A percentile compares a stretch with the other conserved stretches of the same genome.
phyloP scores from a whole-genome alignment of 1,140 invertebrate species.

The Aphis craccivora region DNA sequence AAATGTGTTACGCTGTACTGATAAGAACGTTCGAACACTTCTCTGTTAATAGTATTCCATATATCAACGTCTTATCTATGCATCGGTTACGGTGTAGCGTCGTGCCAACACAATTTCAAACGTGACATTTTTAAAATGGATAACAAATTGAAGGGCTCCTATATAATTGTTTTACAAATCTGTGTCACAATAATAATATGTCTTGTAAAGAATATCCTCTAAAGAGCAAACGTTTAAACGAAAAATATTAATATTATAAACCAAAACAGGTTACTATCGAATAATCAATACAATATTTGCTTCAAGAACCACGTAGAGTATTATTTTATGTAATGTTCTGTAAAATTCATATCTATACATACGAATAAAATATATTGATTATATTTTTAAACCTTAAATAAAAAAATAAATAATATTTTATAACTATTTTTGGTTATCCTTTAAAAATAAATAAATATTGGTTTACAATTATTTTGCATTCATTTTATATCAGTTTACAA shows the following conservation, averaged over 20 bases:
- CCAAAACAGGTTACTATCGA: neutral
- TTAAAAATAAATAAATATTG: neutral
- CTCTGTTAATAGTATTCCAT: neutral
- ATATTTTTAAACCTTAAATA: no score
- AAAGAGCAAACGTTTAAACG: neutral
- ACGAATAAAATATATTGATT: no score
- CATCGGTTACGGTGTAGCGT: neutral
- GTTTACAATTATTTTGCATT: neutral
- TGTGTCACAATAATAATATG: neutral
- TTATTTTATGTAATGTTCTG: neutral
- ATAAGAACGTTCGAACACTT: slow-evolving; percentile 6
- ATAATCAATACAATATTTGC: neutral
- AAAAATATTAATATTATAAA: neutral
- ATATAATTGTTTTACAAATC: neutral
- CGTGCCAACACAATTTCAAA: neutral
- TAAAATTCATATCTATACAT: neutral
- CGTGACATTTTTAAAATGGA: neutral
- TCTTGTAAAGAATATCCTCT: neutral
- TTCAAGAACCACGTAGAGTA: neutral
- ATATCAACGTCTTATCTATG: slow-evolving; percentile 7
- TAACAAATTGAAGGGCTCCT: neutral
- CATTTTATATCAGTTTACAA: neutral
- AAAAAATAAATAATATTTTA: no score
- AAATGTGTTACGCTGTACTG: neutral
- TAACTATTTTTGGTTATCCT: neutral